Evolutionary conservation across 1,140 invertebrate genomes (phyloP), one percentile per base, ranked within the genome.

Genomic region (Ceratoteleas bidentatus): DNA sequence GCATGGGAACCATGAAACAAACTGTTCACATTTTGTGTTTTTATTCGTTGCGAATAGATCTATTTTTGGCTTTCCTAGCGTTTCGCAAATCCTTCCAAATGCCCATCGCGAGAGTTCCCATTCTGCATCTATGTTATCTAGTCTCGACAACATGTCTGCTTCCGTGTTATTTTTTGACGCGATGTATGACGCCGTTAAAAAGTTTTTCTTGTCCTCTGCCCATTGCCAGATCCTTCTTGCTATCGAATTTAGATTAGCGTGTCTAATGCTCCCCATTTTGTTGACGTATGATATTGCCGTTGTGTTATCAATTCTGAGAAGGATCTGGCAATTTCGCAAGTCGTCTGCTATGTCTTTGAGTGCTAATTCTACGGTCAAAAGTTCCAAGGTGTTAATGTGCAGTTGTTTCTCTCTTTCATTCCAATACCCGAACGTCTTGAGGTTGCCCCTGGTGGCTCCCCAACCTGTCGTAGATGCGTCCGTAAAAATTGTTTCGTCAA

Each of bases 31-130:
- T 60, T 78, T 78, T 0, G 24, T 15, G 33, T 78, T 78, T 15
- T n/a, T 33, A 8, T 33, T 50, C 9, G 75, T 47, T 13, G 75
- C 75, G 32, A 78, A 78, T n/a, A 78, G 36, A 45, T 78, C 65
- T 10, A 78, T 58, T n/a, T 43, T 14, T 8, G 38, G 52, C 1
- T 4, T 10, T 1, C 60, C 66, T 11, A 70, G 65, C 0, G 3
- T 6, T 10, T 70, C 14, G 15, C 16, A 7, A 13, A 76, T 38
- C 8, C 11, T 38, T 1, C 43, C 34, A 15, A 40, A 77, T 0
- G 13, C 57, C 8, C 13, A 8, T 10, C 32, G 1, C 10, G 43
- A 13, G 32, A 66, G 36, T 16, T 79, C 45, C 61, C 54, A 79
- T 38, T 79, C 60, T 14, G 62, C 43, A 50, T 79, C 68, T 13